Evolutionary conservation across 1,140 invertebrate genomes (phyloP).

Genomic region (Apis mellifera): Amel_HAv3.1 CM009934.2:10750501-10751000

Average conservation of each 20-base stretch:
- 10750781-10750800: not conserved
- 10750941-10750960: no score
- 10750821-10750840: not conserved
- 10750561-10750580: not conserved
- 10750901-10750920: no score
- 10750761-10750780: not conserved
- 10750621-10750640: not conserved
- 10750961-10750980: not conserved
- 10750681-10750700: not conserved
- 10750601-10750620: not conserved
- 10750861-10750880: not conserved
- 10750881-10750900: no score
- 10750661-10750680: not conserved
- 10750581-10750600: not conserved
- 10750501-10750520: not conserved
- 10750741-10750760: not conserved
- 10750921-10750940: no score
- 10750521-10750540: not conserved
- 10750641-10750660: no score
- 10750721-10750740: not conserved
- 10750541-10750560: not conserved
- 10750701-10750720: fast-evolving
- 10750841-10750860: not conserved
- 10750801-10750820: not conserved
- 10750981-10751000: no score